phyloP scores from a whole-genome alignment of 2,888 invertebrate species.

The Stictocephala bisonia region DNA sequence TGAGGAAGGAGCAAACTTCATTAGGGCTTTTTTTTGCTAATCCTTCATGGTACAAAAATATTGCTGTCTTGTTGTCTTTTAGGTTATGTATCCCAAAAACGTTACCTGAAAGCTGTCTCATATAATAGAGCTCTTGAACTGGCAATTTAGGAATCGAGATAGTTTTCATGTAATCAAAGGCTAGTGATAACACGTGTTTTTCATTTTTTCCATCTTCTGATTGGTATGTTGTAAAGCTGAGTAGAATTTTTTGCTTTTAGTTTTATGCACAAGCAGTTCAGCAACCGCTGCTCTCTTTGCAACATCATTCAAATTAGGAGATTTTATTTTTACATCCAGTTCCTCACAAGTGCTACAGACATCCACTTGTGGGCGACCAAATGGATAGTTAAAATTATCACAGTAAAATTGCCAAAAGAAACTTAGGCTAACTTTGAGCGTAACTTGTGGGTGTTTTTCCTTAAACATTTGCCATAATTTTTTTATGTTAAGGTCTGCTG shows the following conservation, averaged over 20 bases:
- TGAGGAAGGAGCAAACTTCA: constrained; percentile 31
- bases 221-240: constrained; percentile 27
- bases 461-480: constrained; percentile 18
- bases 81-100: constrained; percentile 45
- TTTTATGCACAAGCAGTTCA: constrained; percentile 45
- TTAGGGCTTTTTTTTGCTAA: constrained; percentile 22
- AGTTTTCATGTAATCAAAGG: constrained; percentile 44
- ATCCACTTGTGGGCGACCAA: constrained; percentile 50
- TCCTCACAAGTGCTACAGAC: constrained; percentile 49
- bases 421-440: constrained; percentile 17
- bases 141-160: constrained; percentile 32
- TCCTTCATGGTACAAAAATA: constrained; percentile 44
- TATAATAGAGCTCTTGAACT: constrained; percentile 45
- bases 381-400: constrained; percentile 42
- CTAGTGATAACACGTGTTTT: constrained; percentile 27
- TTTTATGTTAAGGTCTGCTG: constrained; percentile 9
- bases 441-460: constrained; percentile 10
- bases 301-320: constrained; percentile 44
- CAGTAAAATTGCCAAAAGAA: constrained; percentile 33
- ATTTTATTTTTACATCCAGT: constrained; percentile 50
- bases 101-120: constrained; percentile 45
- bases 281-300: constrained; percentile 45
- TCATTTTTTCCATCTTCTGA: constrained; percentile 28
- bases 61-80: constrained; percentile 19
- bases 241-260: constrained; percentile 38